Conservation (phyloP, 1,140 invertebrate genomes). For the Paraescarpia echinospica region DNA sequence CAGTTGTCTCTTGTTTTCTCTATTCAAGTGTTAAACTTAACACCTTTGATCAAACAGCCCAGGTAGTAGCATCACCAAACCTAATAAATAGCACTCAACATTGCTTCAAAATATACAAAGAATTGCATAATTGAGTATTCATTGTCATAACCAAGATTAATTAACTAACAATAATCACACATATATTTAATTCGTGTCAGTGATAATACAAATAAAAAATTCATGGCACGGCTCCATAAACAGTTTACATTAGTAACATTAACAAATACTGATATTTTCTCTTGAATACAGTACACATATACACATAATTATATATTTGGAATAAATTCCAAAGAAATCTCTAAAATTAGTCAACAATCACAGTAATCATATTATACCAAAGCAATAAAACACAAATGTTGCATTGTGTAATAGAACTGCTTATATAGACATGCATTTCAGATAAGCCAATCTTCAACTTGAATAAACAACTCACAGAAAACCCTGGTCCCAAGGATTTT, state of each 20-base stretch:
- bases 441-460: background rate
- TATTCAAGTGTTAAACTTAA: background rate
- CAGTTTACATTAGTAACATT: background rate
- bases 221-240: background rate
- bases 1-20: background rate
- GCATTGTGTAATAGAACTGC: background rate
- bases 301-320: background rate
- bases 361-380: background rate
- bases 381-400: background rate
- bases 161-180: background rate
- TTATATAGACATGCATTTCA: background rate
- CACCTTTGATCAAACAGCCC: background rate
- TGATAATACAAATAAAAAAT: background rate
- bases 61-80: background rate
- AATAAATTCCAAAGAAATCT: background rate
- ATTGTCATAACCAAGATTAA: background rate
- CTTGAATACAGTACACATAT: background rate
- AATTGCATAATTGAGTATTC: background rate
- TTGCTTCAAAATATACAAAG: background rate
- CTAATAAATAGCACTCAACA: background rate
- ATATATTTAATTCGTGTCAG: background rate
- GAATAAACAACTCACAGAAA: background rate
- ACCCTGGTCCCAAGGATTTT: background rate
- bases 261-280: background rate
- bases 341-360: background rate